A percentile compares a stretch with the other conserved stretches of the same genome.
phyloP scores from a whole-genome alignment of 2,797 vertebrate species.

The Pseudopleuronectes americanus region DNA sequence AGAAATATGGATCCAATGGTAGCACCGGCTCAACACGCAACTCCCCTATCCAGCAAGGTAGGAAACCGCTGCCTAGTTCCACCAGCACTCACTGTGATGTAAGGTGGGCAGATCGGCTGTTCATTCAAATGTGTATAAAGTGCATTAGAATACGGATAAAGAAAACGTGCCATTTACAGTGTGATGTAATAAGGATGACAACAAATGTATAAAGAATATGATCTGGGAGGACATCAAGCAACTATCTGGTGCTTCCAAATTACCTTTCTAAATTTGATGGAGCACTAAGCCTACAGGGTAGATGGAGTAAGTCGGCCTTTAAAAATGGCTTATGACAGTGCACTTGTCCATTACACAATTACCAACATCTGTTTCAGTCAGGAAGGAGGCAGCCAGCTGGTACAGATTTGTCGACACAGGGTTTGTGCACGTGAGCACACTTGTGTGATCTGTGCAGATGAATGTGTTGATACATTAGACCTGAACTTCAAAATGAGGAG shows the following conservation, averaged over 20 bases:
- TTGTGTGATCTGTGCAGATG: background rate
- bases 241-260: background rate
- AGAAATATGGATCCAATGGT: conserved; percentile 91
- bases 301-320: conserved; percentile 43
- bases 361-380: conserved; percentile 66
- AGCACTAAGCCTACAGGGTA: conserved; percentile 25
- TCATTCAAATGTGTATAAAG: background rate
- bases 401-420: conserved; percentile 30
- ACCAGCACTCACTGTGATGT: background rate
- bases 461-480: background rate
- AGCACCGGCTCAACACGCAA: conserved; percentile 87
- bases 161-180: background rate
- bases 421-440: conserved; percentile 12
- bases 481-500: too few species aligned
- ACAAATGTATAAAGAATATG: background rate
- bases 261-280: background rate
- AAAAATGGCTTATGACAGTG: conserved; percentile 69
- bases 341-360: conserved; percentile 69
- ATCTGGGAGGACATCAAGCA: background rate
- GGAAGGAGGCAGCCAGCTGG: conserved; percentile 53
- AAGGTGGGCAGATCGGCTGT: background rate
- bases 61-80: background rate
- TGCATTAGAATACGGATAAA: background rate
- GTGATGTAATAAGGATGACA: background rate
- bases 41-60: conserved; percentile 87